A percentile compares a stretch with the other conserved stretches of the same genome.
phyloP scores from a whole-genome alignment of 2,113 vertebrate genomes.

The Cairina moschata region DNA sequence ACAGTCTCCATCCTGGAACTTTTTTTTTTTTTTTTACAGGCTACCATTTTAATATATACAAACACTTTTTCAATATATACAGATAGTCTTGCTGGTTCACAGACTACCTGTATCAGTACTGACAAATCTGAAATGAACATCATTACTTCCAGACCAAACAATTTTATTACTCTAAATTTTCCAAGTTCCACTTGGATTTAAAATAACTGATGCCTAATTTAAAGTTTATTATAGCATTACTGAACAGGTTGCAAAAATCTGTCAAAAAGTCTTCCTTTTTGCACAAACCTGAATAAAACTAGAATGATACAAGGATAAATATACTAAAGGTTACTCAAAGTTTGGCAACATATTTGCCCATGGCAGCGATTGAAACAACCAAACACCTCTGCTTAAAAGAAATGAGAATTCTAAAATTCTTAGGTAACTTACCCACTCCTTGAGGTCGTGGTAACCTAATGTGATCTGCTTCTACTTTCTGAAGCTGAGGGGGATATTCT shows the following conservation, averaged over 20 bases:
- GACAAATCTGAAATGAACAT: not conserved
- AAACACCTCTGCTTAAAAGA: not conserved
- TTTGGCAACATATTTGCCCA: not conserved
- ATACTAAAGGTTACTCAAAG: not conserved
- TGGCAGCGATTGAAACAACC: not conserved
- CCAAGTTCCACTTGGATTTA: not conserved
- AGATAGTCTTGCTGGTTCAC: not conserved
- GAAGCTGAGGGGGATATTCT: constrained; percentile 85
- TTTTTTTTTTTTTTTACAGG: not conserved
- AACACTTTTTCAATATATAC: not conserved
- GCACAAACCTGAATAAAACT: not conserved
- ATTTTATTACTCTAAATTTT: not conserved
- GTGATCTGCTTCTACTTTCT: constrained; percentile 82
- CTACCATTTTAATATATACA: not conserved
- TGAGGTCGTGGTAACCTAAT: constrained; percentile 85
- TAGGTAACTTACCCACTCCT: constrained; percentile 79
- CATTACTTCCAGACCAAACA: not conserved
- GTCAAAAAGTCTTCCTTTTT: not conserved
- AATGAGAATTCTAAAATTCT: not conserved
- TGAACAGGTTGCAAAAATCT: not conserved
- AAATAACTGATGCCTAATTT: not conserved
- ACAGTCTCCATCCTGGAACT: not conserved
- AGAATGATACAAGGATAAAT: not conserved
- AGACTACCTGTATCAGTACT: not conserved
- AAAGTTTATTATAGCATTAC: not conserved